Base-by-base conservation (phyloP, 2,113 vertebrate species). In the Larimichthys polyactis region DNA sequence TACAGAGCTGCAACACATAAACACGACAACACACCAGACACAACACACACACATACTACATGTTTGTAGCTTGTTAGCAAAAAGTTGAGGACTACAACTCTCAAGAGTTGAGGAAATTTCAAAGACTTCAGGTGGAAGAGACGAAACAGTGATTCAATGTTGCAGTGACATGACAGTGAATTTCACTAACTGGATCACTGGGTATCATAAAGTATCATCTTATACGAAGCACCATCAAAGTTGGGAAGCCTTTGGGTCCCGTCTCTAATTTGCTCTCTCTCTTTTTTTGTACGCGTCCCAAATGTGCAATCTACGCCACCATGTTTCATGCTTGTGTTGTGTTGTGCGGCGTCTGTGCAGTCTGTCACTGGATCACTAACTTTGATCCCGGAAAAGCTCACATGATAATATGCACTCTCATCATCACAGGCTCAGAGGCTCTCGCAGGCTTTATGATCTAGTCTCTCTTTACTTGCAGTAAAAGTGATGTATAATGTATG, bases 171-270 rank as follows among this genome's bases (percentile, higher is more conserved):
- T 52, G 46, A 69, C 12, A 67, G 20, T 11, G 43, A 52, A 48
- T 36, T 73, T 75, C 32, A 64, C 24, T 51, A 60, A 60, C 51
- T 11, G 55, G 40, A 77, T n/a, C 20, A 46, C 22, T 40, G 65
- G 36, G n/a, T 36, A 24, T 73, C 49, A 20, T 65, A 15, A 11
- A 55, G 51, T 46, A 60, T 44, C 48, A 49, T 43, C 51, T 71
- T 64, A 71, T 32, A 67, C 52, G 51, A 86, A 68, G 62, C 32
- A 74, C 24, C 76, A 72, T 79, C 71, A 77, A 77, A 70, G 51
- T 24, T 32, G 32, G 7, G 54, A 62, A 62, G 74, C 57, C 14
- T 65, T 67, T 27, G 24, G 11, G 55, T 20, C 68, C 36, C 44
- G n/a, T 29, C 16, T 72, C 40, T 55, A 55, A 59, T 82, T 82